Evolutionary conservation across 2,797 vertebrate species (phyloP), one percentile per base, ranked within the genome.

Genomic region (Sciurus carolinensis): DNA sequence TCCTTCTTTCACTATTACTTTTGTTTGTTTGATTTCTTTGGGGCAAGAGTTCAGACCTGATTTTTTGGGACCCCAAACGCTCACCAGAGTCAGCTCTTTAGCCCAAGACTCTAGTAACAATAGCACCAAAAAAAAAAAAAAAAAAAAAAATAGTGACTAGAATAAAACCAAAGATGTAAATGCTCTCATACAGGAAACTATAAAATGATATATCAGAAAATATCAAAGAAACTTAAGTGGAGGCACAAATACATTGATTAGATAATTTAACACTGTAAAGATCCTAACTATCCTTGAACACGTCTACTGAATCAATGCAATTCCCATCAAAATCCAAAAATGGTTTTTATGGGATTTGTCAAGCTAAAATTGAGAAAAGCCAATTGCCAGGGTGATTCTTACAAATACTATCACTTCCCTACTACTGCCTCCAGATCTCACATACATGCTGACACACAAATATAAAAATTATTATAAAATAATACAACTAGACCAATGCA

Each of bases 401-500:
- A 69, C 92, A 57, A 91, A 80, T 44, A 75, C 66, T 28, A 62
- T 33, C 28, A 57, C 28, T 36, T 30, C 36, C 20, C 18, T 59
- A 59, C 57, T 22, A 59, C 42, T 12, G 30, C 50, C 67, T 42
- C 20, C 71, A 50, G 24, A 77, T 33, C 20, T 83, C 13, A 92
- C 2, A 62, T 10, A 88, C 8, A 73, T 50, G 52, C 13, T 47
- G 52, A 81, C 14, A 50, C 9, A 47, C 9, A 47, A 83, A 88
- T 54, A 83, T 69, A 47, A 59, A 88, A 59, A 59, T 9, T 59
- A 91, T 85, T 13, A 87, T 87, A 64, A 59, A 30, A 39, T 69
- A 93, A 86, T 73, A 83, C 8, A 94, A 91, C 69, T 1, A 93
- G 26, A 91, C 15, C 92, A 91, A 83, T 24, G 30, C 11, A 91